These are phyloP conservation scores for Drosophila parabipectinata DNA, from an alignment of 1,140 invertebrate genomes.

Conservation along the genomic window DNA sequence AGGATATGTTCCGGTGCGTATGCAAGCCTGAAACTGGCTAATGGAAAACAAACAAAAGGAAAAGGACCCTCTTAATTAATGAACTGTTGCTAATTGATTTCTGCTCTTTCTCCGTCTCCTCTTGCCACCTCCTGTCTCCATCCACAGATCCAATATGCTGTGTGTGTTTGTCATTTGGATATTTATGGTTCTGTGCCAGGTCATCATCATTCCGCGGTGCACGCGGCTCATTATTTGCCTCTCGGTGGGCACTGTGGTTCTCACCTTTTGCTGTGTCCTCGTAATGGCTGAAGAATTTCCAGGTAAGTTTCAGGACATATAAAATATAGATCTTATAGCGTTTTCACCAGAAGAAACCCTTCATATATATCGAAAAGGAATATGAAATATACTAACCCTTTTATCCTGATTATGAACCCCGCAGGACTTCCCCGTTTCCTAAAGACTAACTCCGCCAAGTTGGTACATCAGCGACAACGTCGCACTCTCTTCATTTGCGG, in stretches of 20 bases:
- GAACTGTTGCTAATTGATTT: slow-evolving; percentile 76
- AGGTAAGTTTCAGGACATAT: slow-evolving; percentile 41
- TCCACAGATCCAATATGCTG: slow-evolving; percentile 93
- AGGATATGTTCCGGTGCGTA: slow-evolving; percentile 92
- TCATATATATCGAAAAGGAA: too few species aligned
- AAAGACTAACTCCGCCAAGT: slow-evolving; percentile 88
- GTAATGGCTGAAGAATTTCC: slow-evolving; percentile 95
- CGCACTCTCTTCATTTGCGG: slow-evolving; percentile 91
- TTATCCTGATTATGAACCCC: neutral
- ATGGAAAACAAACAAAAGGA: slow-evolving; percentile 47
- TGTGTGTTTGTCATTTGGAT: slow-evolving; percentile 96
- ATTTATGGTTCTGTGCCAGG: slow-evolving; percentile 92
- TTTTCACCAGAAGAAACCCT: too few species aligned
- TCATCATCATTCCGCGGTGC: slow-evolving; percentile 90
- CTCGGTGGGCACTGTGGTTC: slow-evolving; percentile 87
- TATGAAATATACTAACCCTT: neutral
- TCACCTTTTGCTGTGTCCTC: slow-evolving; percentile 88
- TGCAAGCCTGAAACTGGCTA: slow-evolving; percentile 22
- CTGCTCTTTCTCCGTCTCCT: slow-evolving; percentile 3
- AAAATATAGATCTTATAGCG: too few species aligned
- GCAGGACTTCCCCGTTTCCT: slow-evolving; percentile 86
- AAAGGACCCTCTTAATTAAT: slow-evolving; percentile 64
- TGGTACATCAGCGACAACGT: slow-evolving; percentile 89
- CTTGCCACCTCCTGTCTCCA: too few species aligned
- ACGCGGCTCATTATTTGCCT: slow-evolving; percentile 86